phyloP scores from a whole-genome alignment of 2,113 vertebrate genomes.

The Chionodraco myersi region DNA sequence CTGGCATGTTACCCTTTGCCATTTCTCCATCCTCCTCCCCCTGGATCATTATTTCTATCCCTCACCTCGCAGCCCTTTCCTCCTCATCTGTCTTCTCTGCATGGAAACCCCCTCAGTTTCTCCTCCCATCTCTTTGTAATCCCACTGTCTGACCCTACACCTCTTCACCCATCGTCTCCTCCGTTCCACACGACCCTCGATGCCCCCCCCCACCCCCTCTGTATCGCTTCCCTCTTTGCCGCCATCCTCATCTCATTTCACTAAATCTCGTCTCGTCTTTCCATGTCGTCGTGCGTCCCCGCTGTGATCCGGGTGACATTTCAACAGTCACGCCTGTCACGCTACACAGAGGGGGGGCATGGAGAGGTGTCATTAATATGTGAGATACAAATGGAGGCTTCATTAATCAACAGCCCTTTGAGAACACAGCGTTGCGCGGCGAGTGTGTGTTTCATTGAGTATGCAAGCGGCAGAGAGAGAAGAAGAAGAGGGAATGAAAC shows the following conservation, averaged over 20 bases:
- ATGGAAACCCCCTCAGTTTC: constrained; percentile 5
- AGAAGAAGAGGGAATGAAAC: constrained; percentile 55
- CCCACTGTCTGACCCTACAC: constrained; percentile 45
- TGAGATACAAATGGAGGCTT: constrained; percentile 41
- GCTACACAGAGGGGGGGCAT: constrained; percentile 25
- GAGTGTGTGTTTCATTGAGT: constrained; percentile 40
- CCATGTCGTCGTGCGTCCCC: constrained; percentile 22
- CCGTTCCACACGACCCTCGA: constrained; percentile 2
- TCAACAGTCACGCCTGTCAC: constrained; percentile 74
- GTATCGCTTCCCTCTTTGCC: constrained; percentile 4
- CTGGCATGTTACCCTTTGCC: constrained; percentile 11
- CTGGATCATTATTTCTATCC: constrained; percentile 20
- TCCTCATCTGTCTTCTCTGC: constrained; percentile 9
- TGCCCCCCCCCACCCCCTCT: not conserved
- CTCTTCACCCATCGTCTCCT: not conserved
- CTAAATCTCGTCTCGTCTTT: constrained; percentile 59
- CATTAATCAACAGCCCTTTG: constrained; percentile 63
- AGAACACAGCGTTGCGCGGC: constrained; percentile 25
- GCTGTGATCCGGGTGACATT: constrained; percentile 77
- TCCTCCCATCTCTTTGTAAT: constrained; percentile 45
- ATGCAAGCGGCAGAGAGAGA: constrained; percentile 38
- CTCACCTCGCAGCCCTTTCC: not conserved
- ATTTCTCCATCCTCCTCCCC: constrained; percentile 10
- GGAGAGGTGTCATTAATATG: constrained; percentile 47
- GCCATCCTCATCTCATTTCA: constrained; percentile 45